These are phyloP conservation scores for Ptilorrhoa leucosticta DNA, from an alignment of 2,113 vertebrate species.

Conservation along the genomic window DNA sequence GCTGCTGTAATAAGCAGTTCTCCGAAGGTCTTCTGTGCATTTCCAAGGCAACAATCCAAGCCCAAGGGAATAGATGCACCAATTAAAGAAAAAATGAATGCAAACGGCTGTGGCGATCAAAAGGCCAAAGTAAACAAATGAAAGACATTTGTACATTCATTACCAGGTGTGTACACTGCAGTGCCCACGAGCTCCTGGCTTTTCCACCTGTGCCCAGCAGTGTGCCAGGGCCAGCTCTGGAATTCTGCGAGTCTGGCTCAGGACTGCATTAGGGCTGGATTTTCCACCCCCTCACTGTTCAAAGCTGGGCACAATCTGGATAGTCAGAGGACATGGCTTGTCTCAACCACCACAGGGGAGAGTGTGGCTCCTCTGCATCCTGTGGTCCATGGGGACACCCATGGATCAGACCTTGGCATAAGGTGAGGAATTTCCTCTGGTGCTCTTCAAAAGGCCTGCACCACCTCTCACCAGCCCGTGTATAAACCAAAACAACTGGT, in stretches of 20 bases:
- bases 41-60: constrained; percentile 44
- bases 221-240: background rate
- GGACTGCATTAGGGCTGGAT: background rate
- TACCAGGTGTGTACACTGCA: background rate
- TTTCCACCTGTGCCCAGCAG: background rate
- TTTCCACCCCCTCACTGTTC: background rate
- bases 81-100: constrained; percentile 17
- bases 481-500: background rate
- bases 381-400: background rate
- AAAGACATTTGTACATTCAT: background rate
- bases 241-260: background rate
- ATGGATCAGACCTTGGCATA: background rate
- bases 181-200: background rate
- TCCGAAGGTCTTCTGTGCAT: background rate
- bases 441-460: background rate
- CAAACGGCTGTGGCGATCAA: background rate
- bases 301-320: background rate
- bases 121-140: background rate
- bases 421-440: background rate
- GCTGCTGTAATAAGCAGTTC: constrained; percentile 44
- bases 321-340: background rate
- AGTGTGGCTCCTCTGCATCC: background rate
- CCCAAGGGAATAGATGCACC: background rate
- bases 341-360: background rate
- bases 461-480: background rate